phyloP scores from a whole-genome alignment of 2,113 vertebrate genomes.

The Poeciliopsis prolifica region DNA sequence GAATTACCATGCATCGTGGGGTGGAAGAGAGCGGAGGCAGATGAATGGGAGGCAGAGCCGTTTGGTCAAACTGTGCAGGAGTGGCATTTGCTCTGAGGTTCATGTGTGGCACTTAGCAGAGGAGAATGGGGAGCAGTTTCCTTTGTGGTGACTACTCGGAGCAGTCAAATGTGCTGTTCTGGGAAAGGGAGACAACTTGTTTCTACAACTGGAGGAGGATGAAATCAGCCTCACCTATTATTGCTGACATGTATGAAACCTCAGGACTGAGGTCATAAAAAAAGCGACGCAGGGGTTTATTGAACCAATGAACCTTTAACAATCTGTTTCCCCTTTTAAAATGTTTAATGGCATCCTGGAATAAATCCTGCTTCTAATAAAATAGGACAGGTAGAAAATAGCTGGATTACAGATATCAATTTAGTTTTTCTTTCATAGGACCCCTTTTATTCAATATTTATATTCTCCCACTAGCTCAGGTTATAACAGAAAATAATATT shows the following conservation, averaged over 20 bases:
- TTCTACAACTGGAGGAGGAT: constrained; percentile 3
- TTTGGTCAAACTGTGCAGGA: constrained; percentile 31
- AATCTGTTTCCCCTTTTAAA: background rate
- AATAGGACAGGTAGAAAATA: background rate
- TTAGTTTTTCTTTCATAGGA: too few relatives aligned
- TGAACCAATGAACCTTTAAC: background rate
- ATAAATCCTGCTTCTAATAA: background rate
- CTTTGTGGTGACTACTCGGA: background rate
- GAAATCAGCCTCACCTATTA: constrained; percentile 12
- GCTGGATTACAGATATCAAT: background rate
- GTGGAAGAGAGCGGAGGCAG: constrained; percentile 35
- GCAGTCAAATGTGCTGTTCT: constrained; percentile 17
- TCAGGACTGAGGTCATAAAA: background rate
- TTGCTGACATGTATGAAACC: constrained; percentile 6
- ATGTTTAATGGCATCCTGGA: background rate
- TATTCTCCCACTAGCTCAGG: too few relatives aligned
- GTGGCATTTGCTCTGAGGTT: constrained; percentile 39
- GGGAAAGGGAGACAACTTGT: constrained; percentile 12
- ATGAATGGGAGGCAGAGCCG: constrained; percentile 52
- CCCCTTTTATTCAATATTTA: too few relatives aligned
- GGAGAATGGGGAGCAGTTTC: background rate
- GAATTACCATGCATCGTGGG: constrained; percentile 38
- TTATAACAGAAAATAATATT: too few relatives aligned
- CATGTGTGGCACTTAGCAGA: constrained; percentile 22
- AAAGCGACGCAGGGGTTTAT: too few relatives aligned